Conservation (phyloP, 2,888 invertebrate genomes). For the Parthenolecanium corni region DNA sequence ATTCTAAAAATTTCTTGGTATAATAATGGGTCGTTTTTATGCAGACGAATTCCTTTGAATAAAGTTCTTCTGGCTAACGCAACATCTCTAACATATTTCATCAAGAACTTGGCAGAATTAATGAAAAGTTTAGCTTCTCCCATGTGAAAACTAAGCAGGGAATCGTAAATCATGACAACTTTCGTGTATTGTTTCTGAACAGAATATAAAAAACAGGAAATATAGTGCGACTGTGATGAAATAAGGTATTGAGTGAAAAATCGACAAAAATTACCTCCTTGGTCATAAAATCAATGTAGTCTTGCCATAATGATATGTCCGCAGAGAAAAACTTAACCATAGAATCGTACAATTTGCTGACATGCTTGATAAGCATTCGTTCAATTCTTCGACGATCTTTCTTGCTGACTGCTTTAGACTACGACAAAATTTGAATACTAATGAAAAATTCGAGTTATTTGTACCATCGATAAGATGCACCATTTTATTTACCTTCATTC, state of each 20-base stretch:
- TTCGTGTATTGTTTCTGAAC: slow-evolving; percentile 15
- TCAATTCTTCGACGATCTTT: slow-evolving; percentile 13
- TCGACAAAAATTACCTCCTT: slow-evolving; percentile 2
- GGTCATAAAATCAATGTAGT: slow-evolving; percentile 21
- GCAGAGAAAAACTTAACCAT: slow-evolving; percentile 16
- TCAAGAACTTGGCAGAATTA: slow-evolving; percentile 17
- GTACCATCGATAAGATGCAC: background rate
- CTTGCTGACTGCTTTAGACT: slow-evolving; percentile 4
- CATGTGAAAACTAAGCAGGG: slow-evolving; percentile 13
- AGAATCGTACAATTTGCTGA: slow-evolving; percentile 9
- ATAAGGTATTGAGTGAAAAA: too few species aligned
- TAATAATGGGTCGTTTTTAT: slow-evolving; percentile 5
- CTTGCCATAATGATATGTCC: slow-evolving; percentile 4
- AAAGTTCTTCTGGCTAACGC: slow-evolving; percentile 16
- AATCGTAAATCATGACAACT: slow-evolving; percentile 15
- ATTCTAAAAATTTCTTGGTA: slow-evolving; percentile 18
- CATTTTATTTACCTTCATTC: slow-evolving; percentile 13
- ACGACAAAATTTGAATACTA: background rate
- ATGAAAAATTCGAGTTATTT: background rate
- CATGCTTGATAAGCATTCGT: slow-evolving; percentile 14
- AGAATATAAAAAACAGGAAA: background rate
- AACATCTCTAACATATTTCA: slow-evolving; percentile 10
- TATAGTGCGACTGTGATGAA: background rate
- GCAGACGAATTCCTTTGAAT: slow-evolving; percentile 20
- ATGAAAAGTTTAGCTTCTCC: slow-evolving; percentile 13